These are phyloP conservation scores for Drosophila parvula DNA, from an alignment of 1,140 invertebrate genomes.

Conservation along the genomic window DNA sequence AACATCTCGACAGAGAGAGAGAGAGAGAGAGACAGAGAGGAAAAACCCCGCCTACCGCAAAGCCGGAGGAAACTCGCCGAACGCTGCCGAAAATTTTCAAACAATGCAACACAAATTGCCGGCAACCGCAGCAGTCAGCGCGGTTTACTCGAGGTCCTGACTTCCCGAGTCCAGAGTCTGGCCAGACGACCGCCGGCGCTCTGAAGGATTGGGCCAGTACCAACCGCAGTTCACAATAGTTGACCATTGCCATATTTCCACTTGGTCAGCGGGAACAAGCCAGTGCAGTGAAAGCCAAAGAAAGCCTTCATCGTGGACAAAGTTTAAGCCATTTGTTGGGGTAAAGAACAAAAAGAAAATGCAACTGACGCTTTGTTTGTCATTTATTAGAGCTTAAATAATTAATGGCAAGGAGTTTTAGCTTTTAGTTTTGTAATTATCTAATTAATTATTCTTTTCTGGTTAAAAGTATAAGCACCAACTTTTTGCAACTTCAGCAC, in stretches of 20 bases:
- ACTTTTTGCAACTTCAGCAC: too few relatives aligned
- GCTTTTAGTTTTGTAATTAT: background rate
- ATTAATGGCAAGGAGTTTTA: conserved; percentile 16
- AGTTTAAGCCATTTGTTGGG: conserved; percentile 28
- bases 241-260: conserved; percentile 78
- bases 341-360: conserved; percentile 7
- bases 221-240: conserved; percentile 67
- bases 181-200: background rate
- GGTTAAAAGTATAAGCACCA: too few relatives aligned
- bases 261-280: conserved; percentile 64
- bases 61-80: conserved; percentile 28
- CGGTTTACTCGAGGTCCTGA: conserved; percentile 52
- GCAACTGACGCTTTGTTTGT: conserved; percentile 17
- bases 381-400: conserved; percentile 51
- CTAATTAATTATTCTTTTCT: background rate
- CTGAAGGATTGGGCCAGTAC: conserved; percentile 1
- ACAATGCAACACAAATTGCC: conserved; percentile 81
- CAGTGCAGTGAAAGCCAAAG: conserved; percentile 2
- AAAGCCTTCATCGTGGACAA: conserved; percentile 23
- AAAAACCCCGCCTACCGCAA: conserved; percentile 15
- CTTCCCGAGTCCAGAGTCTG: conserved; percentile 3
- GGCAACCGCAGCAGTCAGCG: conserved; percentile 67
- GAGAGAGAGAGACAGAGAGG: conserved; percentile 10
- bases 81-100: conserved; percentile 52
- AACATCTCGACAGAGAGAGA: conserved; percentile 27